A percentile compares a stretch with the other conserved stretches of the same genome.
phyloP scores from a whole-genome alignment of 2,113 vertebrate genomes.

The Campylorhamphus procurvoides region DNA sequence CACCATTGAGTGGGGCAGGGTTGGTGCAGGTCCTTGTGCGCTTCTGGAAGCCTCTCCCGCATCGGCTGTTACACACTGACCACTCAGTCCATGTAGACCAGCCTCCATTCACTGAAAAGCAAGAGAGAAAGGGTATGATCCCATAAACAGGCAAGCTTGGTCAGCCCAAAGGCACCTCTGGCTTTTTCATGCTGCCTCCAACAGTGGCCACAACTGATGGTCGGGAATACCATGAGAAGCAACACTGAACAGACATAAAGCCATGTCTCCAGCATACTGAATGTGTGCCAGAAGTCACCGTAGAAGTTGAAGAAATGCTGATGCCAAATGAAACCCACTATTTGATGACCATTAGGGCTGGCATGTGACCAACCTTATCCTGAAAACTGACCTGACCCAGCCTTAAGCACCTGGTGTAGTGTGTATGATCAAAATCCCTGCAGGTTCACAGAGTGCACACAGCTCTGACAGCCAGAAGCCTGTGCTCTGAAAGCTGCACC shows the following conservation, averaged over 20 bases:
- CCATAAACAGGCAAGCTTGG: not conserved
- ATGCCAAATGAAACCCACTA: not conserved
- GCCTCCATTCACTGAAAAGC: constrained; percentile 87
- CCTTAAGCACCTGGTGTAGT: not conserved
- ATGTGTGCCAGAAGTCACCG: not conserved
- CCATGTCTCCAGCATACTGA: rapidly evolving
- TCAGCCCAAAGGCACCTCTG: rapidly evolving
- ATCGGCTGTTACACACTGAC: constrained; percentile 91
- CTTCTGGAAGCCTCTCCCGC: constrained; percentile 92
- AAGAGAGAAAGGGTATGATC: not conserved
- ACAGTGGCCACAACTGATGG: not conserved
- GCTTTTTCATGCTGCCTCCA: not conserved
- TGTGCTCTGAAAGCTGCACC: not conserved
- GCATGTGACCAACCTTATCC: not conserved
- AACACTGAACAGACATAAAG: not conserved
- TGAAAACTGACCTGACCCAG: not conserved
- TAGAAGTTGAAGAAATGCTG: not conserved
- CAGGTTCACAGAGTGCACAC: not conserved
- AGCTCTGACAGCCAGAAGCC: not conserved
- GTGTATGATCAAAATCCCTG: not conserved
- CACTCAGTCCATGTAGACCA: constrained; percentile 98
- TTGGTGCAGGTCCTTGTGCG: constrained; percentile 94
- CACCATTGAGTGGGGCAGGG: constrained; percentile 92
- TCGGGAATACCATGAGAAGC: not conserved
- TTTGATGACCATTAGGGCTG: not conserved